These are phyloP conservation scores for Porites evermanni DNA, from an alignment of 92 coral and sea anemone species.

Conservation along the genomic window DNA sequence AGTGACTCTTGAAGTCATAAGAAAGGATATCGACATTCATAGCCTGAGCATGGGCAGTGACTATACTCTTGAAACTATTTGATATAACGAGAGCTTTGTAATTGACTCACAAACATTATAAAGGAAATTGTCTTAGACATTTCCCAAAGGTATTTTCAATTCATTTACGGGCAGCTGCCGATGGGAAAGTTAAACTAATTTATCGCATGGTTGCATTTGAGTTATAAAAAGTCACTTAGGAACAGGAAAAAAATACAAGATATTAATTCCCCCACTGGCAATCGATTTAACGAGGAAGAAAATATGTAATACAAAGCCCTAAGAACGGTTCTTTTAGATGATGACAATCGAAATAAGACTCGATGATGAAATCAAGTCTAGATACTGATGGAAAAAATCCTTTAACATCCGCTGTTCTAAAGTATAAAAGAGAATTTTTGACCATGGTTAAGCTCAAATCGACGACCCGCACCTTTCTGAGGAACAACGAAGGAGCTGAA, in stretches of 20 bases:
- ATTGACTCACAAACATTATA: neutral
- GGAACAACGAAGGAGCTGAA: neutral
- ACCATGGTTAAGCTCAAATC: neutral
- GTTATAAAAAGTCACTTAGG: neutral
- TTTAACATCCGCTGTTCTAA: conserved; percentile 21
- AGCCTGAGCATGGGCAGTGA: neutral
- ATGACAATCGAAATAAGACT: neutral
- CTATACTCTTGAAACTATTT: neutral
- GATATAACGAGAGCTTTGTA: neutral
- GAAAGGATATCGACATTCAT: neutral
- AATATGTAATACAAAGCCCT: neutral
- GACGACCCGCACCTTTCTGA: too few relatives aligned
- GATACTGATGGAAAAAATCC: too few relatives aligned
- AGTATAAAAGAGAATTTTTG: conserved; percentile 16
- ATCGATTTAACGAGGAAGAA: neutral
- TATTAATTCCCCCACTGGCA: neutral
- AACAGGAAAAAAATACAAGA: neutral
- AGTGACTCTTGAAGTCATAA: neutral
- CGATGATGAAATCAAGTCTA: neutral
- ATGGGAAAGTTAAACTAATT: neutral
- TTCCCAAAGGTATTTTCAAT: neutral
- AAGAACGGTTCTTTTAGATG: neutral
- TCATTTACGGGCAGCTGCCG: neutral
- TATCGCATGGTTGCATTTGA: conserved; percentile 27
- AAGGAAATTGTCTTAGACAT: neutral